Evolutionary conservation across 2,888 invertebrate species (phyloP), one percentile per base, ranked within the genome.

Genomic region (Ormyrus rosae): DNA sequence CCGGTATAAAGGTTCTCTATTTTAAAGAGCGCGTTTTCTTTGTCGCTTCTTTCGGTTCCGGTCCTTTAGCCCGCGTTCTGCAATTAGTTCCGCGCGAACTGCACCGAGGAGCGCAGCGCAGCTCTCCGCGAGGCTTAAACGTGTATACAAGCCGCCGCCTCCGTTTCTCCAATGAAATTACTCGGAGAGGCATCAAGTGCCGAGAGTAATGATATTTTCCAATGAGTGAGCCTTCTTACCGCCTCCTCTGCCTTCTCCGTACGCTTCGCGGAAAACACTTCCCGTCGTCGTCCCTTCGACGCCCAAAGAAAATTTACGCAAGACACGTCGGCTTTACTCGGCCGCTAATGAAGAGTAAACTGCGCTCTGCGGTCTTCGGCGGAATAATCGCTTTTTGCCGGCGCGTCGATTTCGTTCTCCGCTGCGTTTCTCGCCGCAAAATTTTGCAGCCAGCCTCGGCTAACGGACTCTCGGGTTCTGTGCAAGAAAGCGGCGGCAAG

Each of bases 11-110:
- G 19, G 19, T 19, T 19, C n/a, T 56, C n/a, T 56, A 56, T n/a
- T 11, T 13, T 61, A 34, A 34, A 61, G 4, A 61, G 5, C 61
- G 19, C 7, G 19, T 60, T 19, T 19, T 81, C 83, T 82, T 82
- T 83, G 82, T 83, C 82, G 80, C 72, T 69, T 68, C 69, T 71
- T 73, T 63, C 46, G 9, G 70, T 65, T 55, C 58, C 67, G 69
- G 74, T 69, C 65, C 80, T 76, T 75, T 75, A 58, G 75, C 53
- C 19, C 60, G 75, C 60, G 78, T 81, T 81, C 78, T 81, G 85
- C 85, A 84, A 87, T 89, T 87, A 87, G 88, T 89, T 88, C 86
- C 88, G 85, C 86, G 84, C 85, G 84, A 86, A 83, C 84, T 85
- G 85, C 83, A 81, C 80, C 8, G 61, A 6, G 61, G 61, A 34